phyloP scores from a whole-genome alignment of 2,113 vertebrate genomes.

The Copsychus sechellarum region DNA sequence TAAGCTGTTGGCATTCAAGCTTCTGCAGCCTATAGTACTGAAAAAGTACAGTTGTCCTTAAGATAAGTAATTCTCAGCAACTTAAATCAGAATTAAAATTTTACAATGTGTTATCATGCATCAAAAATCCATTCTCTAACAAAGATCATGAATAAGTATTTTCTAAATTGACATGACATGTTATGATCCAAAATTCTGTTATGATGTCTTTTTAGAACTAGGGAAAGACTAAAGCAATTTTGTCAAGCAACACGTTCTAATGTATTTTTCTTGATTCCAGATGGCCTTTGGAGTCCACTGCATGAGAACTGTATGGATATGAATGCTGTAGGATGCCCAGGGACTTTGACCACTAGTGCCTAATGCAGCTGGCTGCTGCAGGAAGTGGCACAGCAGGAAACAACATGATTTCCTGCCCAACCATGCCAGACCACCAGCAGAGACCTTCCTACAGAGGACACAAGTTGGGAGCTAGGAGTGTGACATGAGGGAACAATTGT shows the following conservation, averaged over 20 bases:
- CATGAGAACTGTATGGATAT: background rate
- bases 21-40: background rate
- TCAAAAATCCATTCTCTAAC: background rate
- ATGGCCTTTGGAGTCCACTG: background rate
- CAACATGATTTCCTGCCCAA: background rate
- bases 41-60: background rate
- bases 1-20: background rate
- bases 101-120: background rate
- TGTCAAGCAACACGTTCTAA: background rate
- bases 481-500: background rate
- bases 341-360: background rate
- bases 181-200: background rate
- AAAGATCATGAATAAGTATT: background rate
- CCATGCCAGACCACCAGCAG: background rate
- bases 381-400: background rate
- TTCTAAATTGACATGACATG: background rate
- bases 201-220: background rate
- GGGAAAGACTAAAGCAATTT: background rate
- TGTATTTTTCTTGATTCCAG: background rate
- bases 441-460: background rate
- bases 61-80: background rate
- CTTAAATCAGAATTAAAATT: background rate
- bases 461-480: background rate
- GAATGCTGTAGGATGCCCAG: background rate
- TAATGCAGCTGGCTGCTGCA: background rate